Base-by-base conservation (phyloP, 2,888 invertebrate genomes). In the Helicoverpa assulta region DNA sequence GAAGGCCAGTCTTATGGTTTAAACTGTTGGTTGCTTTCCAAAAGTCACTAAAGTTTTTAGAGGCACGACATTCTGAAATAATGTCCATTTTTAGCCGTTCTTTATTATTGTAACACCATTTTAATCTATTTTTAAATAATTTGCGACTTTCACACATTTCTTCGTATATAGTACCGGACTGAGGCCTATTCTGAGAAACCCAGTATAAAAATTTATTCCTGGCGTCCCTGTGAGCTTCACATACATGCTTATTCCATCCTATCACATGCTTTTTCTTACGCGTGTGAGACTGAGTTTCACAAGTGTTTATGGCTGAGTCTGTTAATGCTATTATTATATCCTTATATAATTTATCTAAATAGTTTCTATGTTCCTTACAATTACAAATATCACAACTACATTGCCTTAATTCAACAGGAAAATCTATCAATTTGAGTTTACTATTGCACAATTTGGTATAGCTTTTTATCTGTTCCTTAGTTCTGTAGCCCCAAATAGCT, bases 371-470 rank as follows among this genome's bases (percentile, higher is more conserved):
- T 18, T 54, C 33, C 19, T n/a, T 53, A 43, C 19, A 53, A 61
- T 61, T 53, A 26, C 61, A 61, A 19, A 53, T 43, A 43, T 61
- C 40, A 53, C 14, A 33, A 61, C 61, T 53, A 43, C 61, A 61
- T 26, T 50, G 40, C 12, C 54, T 62, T 26, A 62, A 26, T 26
- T 62, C 61, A 5, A 6, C 26, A 2, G 61, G 53, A 54, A 62
- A 40, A 40, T 40, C 40, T 40, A 40, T 40, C 8, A 40, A 12
- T 40, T 40, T 40, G 8, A 40, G 40, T 43, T 62, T 62, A 62
- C 61, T 62, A 51, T 62, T 62, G 61, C 61, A 62, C 43, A 62
- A 5, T 33, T 54, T 14, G 26, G 40, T 62, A 62, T 62, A 62
- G 12, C 40, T 62, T 19, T 26, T 54, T 53, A 62, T 54, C 26